Evolutionary conservation across 2,797 vertebrate species (phyloP), one percentile per base, ranked within the genome.

Genomic region (Bradypus variegatus): DNA sequence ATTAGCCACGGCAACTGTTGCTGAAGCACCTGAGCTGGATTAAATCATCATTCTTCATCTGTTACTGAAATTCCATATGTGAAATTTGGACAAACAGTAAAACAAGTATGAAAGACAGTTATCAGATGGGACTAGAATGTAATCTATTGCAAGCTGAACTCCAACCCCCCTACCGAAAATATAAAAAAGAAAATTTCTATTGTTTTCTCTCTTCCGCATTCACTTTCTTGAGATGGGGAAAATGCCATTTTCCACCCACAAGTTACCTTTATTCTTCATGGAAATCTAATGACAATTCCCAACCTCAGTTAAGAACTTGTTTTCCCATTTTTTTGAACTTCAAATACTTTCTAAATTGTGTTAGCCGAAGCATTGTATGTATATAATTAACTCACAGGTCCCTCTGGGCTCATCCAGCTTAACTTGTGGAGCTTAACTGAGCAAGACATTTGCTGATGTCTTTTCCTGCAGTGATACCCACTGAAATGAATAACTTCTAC

Each of bases 361-460:
- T 96, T 96, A 96, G 91, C 88, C 0, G 77, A 93, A 95, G 94
- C 95, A 95, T 95, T 86, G 73, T 94, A 90, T 96, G 95, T 95
- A 93, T 81, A 96, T 95, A 95, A 96, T 96, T 96, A 95, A 95
- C 95, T 96, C 94, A 79, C 75, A 60, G 94, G 64, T 96, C 96
- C 92, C 96, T 92, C 84, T 85, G 95, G 95, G 94, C 92, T 93
- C 93, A 93, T 96, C 83, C 65, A 64, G 90, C 92, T 94, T 78
- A 93, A 96, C 94, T 94, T 81, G 53, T 64, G 69, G 78, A 96
- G 86, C 86, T 96, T 93, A 95, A 95, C 96, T 95, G 95, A 96
- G 95, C 94, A 95, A 96, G 94, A 93, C 92, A 10, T 93, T 91
- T 73, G 86, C 92, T 94, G 94, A 94, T 94, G 90, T 94, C 73